Base-by-base conservation (phyloP, 2,113 vertebrate genomes). In the Nipponia nippon region DNA sequence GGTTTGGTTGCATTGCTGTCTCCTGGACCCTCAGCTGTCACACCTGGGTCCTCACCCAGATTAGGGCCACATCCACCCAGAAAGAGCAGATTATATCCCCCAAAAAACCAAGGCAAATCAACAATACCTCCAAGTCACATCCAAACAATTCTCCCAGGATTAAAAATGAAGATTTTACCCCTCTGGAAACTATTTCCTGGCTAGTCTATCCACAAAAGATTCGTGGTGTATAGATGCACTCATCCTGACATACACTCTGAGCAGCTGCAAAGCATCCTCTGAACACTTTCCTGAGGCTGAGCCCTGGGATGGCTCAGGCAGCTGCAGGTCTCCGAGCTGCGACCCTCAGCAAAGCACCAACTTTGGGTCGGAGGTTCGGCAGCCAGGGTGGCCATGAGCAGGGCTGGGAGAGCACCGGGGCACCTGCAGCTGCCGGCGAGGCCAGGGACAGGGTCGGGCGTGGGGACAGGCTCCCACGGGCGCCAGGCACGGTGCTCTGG, bases 371-470 rank as follows among this genome's bases (percentile, higher is more conserved):
- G 46, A 77, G 49, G n/a, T 40, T 14, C 0, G 1, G 61, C 4
- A 8, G 32, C 14, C 23, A 14, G 42, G 46, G 44, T 21, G 42
- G 18, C 32, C 1, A 2, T 0, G 6, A 34, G 58, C 0, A 0
- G 47, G 25, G 34, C 56, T 25, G 50, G n/a, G 66, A 19, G 16
- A 40, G 44, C 76, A 16, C 8, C 1, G 2, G 53, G 21, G 23
- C 0, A 1, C 17, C 49, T 16, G n/a, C 0, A 2, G 26, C 76
- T 53, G 73, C 26, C 1, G 2, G 21, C 0, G 0, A 71, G 40
- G 11, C 20, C 46, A 46, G 61, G 34, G 23, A 21, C 0, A 3
- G 30, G 80, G 20, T 40, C 4, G 1, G 55, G 38, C 1, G 0
- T 21, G 59, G 83, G 78, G 72, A 63, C 1, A 4, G 32, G 66